phyloP scores from a whole-genome alignment of 2,888 invertebrate species.

The Drosophila robusta region DNA sequence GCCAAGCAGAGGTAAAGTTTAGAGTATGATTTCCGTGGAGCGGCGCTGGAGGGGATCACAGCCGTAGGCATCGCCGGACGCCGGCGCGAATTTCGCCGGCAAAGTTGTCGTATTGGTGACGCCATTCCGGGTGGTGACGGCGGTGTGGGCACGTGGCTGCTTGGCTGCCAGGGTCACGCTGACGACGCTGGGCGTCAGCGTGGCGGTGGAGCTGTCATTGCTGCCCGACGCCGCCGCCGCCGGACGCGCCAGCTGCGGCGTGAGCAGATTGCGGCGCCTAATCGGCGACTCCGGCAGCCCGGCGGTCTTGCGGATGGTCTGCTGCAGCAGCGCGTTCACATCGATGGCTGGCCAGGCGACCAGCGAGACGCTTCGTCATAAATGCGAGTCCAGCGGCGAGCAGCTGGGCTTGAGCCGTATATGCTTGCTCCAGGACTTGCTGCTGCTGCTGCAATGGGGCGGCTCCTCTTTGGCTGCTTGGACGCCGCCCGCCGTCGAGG shows the following conservation, averaged over 20 bases:
- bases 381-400: constrained; percentile 80
- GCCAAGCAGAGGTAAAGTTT: constrained; percentile 47
- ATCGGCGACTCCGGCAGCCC: constrained; percentile 81
- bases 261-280: constrained; percentile 21
- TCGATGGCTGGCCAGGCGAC: constrained; percentile 86
- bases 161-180: constrained; percentile 72
- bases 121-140: constrained; percentile 75
- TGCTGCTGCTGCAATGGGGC: constrained; percentile 25
- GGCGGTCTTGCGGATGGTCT: constrained; percentile 84
- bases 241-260: constrained; percentile 28
- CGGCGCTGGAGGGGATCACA: constrained; percentile 83
- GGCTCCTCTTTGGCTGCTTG: neutral
- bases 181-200: constrained; percentile 80
- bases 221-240: constrained; percentile 61
- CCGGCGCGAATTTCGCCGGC: constrained; percentile 62
- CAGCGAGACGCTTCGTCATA: constrained; percentile 86
- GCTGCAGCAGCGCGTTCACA: constrained; percentile 84
- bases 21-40: constrained; percentile 84
- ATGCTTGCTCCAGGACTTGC: constrained; percentile 78
- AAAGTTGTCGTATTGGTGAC: constrained; percentile 64
- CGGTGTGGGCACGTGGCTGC: constrained; percentile 63
- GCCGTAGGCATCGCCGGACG: constrained; percentile 71
- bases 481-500: constrained; percentile 59
- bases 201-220: constrained; percentile 83
- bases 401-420: constrained; percentile 78